Conservation (phyloP, 2,113 vertebrate species). For the Panthera tigris region DNA sequence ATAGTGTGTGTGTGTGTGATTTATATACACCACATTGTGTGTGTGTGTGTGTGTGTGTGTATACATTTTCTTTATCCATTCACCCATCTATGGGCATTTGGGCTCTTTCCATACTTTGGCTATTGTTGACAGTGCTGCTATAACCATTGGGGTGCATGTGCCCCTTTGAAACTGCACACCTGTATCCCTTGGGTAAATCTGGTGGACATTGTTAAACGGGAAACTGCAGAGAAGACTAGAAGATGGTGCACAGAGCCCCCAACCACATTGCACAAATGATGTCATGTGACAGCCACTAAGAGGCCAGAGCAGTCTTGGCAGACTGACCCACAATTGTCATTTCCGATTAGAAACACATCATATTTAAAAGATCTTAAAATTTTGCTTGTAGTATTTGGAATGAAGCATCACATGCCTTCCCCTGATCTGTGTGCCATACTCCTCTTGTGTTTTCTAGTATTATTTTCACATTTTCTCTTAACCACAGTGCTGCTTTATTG, state of each 20-base stretch:
- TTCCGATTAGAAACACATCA: not conserved
- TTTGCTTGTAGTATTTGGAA: not conserved
- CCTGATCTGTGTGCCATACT: not conserved
- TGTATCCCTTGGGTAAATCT: not conserved
- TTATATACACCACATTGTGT: too few species aligned
- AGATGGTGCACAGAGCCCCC: not conserved
- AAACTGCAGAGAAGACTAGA: accelerated
- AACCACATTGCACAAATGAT: not conserved
- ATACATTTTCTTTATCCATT: too few species aligned
- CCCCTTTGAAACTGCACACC: too few species aligned
- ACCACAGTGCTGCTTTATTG: not conserved
- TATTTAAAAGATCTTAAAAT: not conserved
- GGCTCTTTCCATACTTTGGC: too few species aligned
- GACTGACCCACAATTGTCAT: not conserved
- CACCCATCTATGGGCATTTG: too few species aligned
- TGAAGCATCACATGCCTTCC: not conserved
- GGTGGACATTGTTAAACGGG: not conserved
- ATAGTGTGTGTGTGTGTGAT: too few species aligned
- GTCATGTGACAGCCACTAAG: not conserved
- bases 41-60: too few species aligned
- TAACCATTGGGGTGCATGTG: too few species aligned
- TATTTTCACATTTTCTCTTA: not conserved
- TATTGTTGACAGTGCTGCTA: too few species aligned
- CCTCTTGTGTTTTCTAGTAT: not conserved
- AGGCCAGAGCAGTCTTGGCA: not conserved